Evolutionary conservation across 2,113 vertebrate species (phyloP).

Genomic region (Camelus dromedarius): DNA sequence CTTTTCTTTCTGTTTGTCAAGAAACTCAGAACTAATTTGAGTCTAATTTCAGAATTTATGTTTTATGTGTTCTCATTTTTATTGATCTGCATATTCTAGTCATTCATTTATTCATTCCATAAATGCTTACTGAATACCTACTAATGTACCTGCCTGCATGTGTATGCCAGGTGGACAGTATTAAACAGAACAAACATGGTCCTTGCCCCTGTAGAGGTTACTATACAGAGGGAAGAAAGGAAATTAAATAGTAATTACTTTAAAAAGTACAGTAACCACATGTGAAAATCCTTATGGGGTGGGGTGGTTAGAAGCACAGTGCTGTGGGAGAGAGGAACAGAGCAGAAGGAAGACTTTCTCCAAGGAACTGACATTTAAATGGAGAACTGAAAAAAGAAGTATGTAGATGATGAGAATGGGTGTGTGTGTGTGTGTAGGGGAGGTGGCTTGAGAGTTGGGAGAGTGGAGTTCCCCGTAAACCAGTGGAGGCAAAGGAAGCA

Average conservation of each 20-base stretch:
- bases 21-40: neutral
- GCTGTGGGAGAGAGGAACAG: neutral
- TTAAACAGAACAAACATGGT: neutral
- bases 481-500: neutral
- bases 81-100: constrained; percentile 27
- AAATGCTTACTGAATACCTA: neutral
- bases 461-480: neutral
- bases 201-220: neutral
- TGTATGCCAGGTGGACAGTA: neutral
- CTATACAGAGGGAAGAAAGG: neutral
- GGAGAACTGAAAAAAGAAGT: neutral
- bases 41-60: neutral
- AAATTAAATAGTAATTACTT: neutral
- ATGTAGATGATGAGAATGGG: neutral
- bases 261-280: neutral
- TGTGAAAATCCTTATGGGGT: neutral
- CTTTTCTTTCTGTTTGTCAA: neutral
- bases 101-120: neutral
- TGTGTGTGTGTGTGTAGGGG: too few relatives aligned
- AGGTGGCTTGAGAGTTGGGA: neutral
- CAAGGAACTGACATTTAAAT: neutral
- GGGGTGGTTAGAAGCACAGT: neutral
- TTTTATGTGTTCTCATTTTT: constrained; percentile 29
- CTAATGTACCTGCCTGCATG: neutral
- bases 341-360: neutral